phyloP scores from a whole-genome alignment of 2,888 invertebrate species.

The Hypomecis atomaria region DNA sequence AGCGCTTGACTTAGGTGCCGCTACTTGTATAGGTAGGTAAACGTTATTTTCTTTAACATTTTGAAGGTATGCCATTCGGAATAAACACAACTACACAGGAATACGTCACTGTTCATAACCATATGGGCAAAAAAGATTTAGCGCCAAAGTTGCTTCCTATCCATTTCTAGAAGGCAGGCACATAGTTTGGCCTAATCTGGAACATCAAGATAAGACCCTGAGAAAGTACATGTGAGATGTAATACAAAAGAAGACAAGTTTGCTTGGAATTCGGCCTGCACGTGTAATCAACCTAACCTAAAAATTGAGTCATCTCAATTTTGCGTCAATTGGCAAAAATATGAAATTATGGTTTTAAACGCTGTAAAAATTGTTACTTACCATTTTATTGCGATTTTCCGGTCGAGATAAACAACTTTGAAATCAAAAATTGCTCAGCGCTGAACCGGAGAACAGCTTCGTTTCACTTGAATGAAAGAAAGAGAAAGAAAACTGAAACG shows the following conservation, averaged over 20 bases:
- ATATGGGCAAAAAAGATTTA: too few relatives aligned
- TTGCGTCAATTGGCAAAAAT: background rate
- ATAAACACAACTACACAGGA: too few relatives aligned
- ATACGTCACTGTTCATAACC: too few relatives aligned
- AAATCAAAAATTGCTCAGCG: slow-evolving; percentile 90
- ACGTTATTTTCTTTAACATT: too few relatives aligned
- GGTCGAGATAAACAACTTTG: slow-evolving; percentile 94
- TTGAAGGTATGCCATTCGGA: too few relatives aligned
- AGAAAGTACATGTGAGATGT: background rate
- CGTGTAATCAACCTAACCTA: slow-evolving; percentile 70
- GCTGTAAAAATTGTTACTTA: slow-evolving; percentile 58
- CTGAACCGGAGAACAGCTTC: slow-evolving; percentile 90
- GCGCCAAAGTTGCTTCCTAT: too few relatives aligned
- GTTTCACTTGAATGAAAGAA: slow-evolving; percentile 63
- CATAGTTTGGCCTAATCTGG: too few relatives aligned
- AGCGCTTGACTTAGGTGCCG: too few relatives aligned
- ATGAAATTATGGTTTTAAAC: background rate
- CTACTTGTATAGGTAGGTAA: too few relatives aligned
- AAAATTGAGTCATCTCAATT: slow-evolving; percentile 26
- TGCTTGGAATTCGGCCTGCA: slow-evolving; percentile 42
- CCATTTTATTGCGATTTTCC: slow-evolving; percentile 86
- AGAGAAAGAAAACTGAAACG: slow-evolving; percentile 42
- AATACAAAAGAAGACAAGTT: background rate
- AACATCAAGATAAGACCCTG: too few relatives aligned
- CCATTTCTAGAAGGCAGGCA: too few relatives aligned